These are phyloP conservation scores for Seriola dumerili DNA, from an alignment of 2,113 vertebrate species.

Conservation along the genomic window DNA sequence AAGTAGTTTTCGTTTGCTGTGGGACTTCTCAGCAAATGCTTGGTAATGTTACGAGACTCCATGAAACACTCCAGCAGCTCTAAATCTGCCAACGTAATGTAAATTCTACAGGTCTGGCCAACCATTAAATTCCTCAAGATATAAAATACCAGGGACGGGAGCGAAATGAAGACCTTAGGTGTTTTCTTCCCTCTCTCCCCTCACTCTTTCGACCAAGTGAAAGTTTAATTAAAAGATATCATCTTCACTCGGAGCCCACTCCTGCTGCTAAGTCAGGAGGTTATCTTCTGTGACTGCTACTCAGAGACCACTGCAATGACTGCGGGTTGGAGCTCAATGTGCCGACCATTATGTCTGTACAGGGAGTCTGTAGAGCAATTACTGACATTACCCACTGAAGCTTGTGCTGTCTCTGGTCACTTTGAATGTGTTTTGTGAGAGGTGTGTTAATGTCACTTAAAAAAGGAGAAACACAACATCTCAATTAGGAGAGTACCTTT, in stretches of 20 bases:
- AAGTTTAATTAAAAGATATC: conserved; percentile 78
- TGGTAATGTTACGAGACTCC: conserved; percentile 43
- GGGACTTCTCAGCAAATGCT: conserved; percentile 18
- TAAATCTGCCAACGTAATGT: conserved; percentile 46
- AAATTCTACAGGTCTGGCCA: conserved; percentile 51
- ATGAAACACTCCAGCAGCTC: conserved; percentile 37
- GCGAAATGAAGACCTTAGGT: conserved; percentile 24
- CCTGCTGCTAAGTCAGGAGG: conserved; percentile 67
- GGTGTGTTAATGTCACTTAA: not conserved
- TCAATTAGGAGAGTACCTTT: not conserved
- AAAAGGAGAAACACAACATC: not conserved
- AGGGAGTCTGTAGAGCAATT: not conserved
- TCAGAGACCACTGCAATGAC: conserved; percentile 42
- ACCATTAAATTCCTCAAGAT: conserved; percentile 59
- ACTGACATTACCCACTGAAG: conserved; percentile 16
- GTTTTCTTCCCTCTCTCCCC: not conserved
- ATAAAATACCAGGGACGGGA: conserved; percentile 45
- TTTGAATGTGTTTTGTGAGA: not conserved
- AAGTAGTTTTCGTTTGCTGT: conserved; percentile 20
- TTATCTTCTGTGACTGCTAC: conserved; percentile 65
- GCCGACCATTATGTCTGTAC: conserved; percentile 11
- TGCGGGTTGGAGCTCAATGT: conserved; percentile 11
- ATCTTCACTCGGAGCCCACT: conserved; percentile 68
- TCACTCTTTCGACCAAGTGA: conserved; percentile 36
- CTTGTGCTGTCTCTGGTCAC: not conserved